phyloP scores from a whole-genome alignment of 2,113 vertebrate genomes.

The Poeciliopsis occidentalis region DNA sequence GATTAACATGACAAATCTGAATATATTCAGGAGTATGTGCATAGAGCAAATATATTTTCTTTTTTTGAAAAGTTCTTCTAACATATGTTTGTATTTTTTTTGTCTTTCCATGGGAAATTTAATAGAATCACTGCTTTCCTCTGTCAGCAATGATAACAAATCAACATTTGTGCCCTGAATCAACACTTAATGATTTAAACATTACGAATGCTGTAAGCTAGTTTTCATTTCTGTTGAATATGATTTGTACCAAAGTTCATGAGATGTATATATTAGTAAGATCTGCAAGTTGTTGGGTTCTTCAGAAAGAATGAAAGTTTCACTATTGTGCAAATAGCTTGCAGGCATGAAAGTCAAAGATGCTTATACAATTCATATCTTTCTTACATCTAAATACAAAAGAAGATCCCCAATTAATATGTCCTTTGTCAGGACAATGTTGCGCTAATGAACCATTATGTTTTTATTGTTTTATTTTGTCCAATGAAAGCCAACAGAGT shows the following conservation, averaged over 20 bases:
- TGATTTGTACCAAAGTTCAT: constrained; percentile 16
- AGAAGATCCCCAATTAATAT: constrained; percentile 2
- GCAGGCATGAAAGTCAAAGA: background rate
- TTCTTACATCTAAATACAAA: constrained; percentile 17
- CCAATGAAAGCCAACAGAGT: constrained; percentile 26
- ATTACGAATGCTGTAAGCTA: constrained; percentile 10
- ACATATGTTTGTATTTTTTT: background rate
- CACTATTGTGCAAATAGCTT: background rate
- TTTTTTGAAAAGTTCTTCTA: background rate
- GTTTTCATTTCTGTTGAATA: constrained; percentile 22
- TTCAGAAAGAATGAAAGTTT: background rate
- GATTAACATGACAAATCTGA: constrained; percentile 7
- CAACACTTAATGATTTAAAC: background rate
- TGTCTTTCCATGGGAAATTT: background rate
- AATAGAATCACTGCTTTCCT: constrained; percentile 3
- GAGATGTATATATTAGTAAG: constrained; percentile 14
- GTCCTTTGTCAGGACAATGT: constrained; percentile 2
- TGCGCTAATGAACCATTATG: background rate
- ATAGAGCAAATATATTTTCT: background rate
- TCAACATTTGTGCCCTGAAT: background rate
- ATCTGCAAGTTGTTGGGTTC: constrained; percentile 2
- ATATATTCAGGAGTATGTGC: too few species aligned
- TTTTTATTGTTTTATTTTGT: constrained; percentile 33
- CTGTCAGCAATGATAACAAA: constrained; percentile 16
- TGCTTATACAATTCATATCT: background rate